Percentiles rank a stretch among this genome's conserved stretches.
Conservation (phyloP, 2,113 vertebrate genomes). For the Ancistrus triradiatus region DNA sequence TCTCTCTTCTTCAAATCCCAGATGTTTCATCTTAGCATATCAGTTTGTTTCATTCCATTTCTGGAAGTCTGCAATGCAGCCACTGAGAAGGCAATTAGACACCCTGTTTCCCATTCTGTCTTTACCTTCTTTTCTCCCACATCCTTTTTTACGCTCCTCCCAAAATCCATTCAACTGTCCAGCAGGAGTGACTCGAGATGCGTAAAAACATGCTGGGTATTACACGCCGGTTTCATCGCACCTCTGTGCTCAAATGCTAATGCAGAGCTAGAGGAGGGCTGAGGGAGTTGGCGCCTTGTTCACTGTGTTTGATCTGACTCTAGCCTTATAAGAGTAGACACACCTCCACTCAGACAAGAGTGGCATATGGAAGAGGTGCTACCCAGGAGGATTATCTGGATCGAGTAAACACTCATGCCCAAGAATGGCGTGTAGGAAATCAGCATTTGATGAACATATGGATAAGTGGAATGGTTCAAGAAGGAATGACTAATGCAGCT, state of each 20-base stretch:
- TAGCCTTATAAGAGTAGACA: constrained; percentile 11
- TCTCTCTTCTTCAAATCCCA: background rate
- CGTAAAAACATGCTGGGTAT: constrained; percentile 28
- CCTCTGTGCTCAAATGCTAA: constrained; percentile 47
- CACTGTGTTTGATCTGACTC: constrained; percentile 29
- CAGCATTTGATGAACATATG: constrained; percentile 54
- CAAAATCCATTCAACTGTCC: background rate
- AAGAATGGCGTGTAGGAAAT: constrained; percentile 45
- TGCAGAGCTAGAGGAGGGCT: constrained; percentile 1
- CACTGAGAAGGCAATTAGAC: constrained; percentile 20
- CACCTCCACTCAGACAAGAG: constrained; percentile 15
- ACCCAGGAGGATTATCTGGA: too few relatives aligned
- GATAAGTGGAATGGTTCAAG: constrained; percentile 24
- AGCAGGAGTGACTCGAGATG: constrained; percentile 11
- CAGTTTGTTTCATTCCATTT: background rate
- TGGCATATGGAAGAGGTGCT: constrained; percentile 41
- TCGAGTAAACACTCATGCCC: background rate
- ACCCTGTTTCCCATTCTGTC: constrained; percentile 2
- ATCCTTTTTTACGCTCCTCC: constrained; percentile 7
- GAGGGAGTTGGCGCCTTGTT: background rate
- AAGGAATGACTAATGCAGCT: too few relatives aligned
- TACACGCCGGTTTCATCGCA: constrained; percentile 40
- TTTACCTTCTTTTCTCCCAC: constrained; percentile 1
- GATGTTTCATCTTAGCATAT: constrained; percentile 11
- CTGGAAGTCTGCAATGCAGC: background rate